A percentile compares a stretch with the other conserved stretches of the same genome.
Evolutionary conservation across 2,113 vertebrate genomes (phyloP).

Genomic region (Otis tarda): DNA sequence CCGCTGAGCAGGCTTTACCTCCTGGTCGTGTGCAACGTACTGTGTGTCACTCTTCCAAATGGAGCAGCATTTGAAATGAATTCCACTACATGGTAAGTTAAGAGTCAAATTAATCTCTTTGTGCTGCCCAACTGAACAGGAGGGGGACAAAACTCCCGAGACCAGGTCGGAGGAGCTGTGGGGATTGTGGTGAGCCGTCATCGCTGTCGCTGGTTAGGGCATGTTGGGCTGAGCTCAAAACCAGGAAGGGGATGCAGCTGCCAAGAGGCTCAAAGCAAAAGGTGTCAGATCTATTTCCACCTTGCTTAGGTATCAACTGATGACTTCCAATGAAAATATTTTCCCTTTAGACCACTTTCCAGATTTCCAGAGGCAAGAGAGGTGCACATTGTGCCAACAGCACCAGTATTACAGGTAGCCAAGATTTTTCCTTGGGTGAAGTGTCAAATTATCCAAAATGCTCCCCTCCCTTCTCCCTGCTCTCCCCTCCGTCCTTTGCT

Average conservation of each 20-base stretch:
- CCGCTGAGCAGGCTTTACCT: not conserved
- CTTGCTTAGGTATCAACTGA: not conserved
- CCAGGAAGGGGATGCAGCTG: conserved; percentile 15
- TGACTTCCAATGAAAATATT: conserved; percentile 53
- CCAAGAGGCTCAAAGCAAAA: conserved; percentile 29
- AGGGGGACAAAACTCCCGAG: not conserved
- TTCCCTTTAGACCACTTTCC: conserved; percentile 7
- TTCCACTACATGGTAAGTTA: not conserved
- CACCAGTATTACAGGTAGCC: not conserved
- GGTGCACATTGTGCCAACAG: not conserved
- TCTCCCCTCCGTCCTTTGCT: not conserved
- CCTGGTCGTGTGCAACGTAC: accelerated
- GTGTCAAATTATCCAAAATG: not conserved
- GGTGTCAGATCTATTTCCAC: conserved; percentile 33
- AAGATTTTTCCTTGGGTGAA: not conserved
- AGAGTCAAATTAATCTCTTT: not conserved
- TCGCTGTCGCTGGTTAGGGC: not conserved
- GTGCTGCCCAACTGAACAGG: not conserved
- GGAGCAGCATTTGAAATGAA: not conserved
- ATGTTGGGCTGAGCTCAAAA: not conserved
- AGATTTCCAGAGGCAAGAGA: not conserved
- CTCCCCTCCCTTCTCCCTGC: not conserved
- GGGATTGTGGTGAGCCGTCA: not conserved
- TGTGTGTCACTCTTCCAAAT: accelerated
- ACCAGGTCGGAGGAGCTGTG: not conserved